Base-by-base conservation (phyloP, 2,888 invertebrate species). In the Erpobdella octoculata region DNA sequence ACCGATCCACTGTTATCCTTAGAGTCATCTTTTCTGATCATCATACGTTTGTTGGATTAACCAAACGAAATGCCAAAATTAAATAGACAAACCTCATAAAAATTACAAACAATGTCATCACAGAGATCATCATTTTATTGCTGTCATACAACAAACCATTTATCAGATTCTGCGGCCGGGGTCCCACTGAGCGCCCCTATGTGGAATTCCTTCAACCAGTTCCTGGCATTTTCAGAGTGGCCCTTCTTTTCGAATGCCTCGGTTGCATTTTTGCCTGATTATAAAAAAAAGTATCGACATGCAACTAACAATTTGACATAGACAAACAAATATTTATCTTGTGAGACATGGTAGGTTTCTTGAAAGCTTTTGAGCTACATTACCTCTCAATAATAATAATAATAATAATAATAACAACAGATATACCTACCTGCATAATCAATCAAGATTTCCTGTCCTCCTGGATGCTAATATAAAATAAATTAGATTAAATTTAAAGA, bases 191-290 rank as follows among this genome's bases (percentile, higher is more conserved):
- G 65, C 31, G 46, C 31, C 75, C 96, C 96, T 78, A 97, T 88
- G 85, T 90, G 89, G 84, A 89, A 96, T 80, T 92, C 90, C 80
- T 88, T 87, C 92, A 96, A 93, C 86, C 96, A 87, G 79, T 93
- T 91, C 82, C 94, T 88, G 58, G 98, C 98, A 85, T 98, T 97
- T 46, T 90, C 90, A 62, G 97, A 97, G 85, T 98, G 98, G 59
- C 97, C 97, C 77, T 98, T 96, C 85, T 98, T 97, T 86, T 97
- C 96, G 83, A 98, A 98, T n/a, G 90, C 88, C 84, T 95, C 96
- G 33, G 93, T 92, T 48, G 90, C 92, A 85, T 95, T 93, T 82
- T 88, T 88, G 66, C 84, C 74, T 74, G 31, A 12, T 8, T 9
- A 1, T 21, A 1, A 5, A 28, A 53, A 53, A 6, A 53, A 53